A percentile compares a stretch with the other conserved stretches of the same genome.
Conservation (phyloP, 2,888 invertebrate species). For the Napeogenes sylphis region DNA sequence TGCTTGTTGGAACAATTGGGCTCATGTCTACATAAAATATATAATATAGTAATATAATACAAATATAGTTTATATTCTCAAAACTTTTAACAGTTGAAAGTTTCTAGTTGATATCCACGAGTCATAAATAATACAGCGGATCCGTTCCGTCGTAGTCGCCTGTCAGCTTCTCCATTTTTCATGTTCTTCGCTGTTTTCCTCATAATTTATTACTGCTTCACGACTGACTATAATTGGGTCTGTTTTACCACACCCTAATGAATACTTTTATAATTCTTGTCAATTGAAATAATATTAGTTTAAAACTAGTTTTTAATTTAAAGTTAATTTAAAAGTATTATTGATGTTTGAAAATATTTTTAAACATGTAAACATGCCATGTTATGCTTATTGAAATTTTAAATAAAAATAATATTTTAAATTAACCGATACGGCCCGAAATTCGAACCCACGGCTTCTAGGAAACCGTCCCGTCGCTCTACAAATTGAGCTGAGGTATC, state of each 20-base stretch:
- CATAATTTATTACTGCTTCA: slow-evolving; percentile 21
- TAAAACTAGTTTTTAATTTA: not conserved
- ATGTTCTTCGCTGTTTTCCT: slow-evolving; percentile 15
- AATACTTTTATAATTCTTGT: slow-evolving; percentile 11
- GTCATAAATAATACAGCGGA: slow-evolving; percentile 16
- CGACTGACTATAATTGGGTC: slow-evolving; percentile 17
- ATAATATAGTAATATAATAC: no score
- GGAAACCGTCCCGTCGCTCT: no score
- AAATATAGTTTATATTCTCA: not conserved
- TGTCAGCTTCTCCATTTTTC: slow-evolving; percentile 19
- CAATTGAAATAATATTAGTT: slow-evolving; percentile 8
- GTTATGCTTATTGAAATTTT: no score
- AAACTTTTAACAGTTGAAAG: slow-evolving; percentile 7
- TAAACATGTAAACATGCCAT: no score
- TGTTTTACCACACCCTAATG: slow-evolving; percentile 20
- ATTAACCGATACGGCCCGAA: no score
- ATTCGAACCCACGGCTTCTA: no score
- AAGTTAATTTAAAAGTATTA: not conserved
- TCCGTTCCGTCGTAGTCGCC: slow-evolving; percentile 8
- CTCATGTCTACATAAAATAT: no score
- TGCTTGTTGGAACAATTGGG: no score
- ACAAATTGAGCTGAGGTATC: no score
- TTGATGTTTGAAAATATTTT: not conserved
- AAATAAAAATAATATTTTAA: no score
- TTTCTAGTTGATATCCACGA: slow-evolving; percentile 8